phyloP scores from a whole-genome alignment of 2,113 vertebrate species.

The Scophthalmus maximus region DNA sequence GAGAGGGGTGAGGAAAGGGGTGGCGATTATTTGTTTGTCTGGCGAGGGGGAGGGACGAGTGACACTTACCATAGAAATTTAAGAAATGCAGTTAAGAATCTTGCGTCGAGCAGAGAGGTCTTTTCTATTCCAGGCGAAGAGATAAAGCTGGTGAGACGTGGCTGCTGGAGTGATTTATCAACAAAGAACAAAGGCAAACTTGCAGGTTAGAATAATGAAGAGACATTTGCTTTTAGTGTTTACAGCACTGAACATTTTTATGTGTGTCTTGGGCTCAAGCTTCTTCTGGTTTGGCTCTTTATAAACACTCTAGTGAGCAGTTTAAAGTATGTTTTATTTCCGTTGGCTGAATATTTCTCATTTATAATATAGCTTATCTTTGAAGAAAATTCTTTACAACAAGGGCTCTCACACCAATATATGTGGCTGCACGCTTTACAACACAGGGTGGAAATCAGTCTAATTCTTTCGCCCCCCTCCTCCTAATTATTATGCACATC shows the following conservation, averaged over 20 bases:
- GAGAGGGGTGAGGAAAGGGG: conserved; percentile 27
- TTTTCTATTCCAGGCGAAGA: not conserved
- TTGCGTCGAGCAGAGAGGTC: not conserved
- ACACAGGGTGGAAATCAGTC: conserved; percentile 26
- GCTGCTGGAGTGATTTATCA: too few species aligned
- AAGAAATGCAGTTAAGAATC: conserved; percentile 1
- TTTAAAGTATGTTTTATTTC: not conserved
- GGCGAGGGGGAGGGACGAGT: not conserved
- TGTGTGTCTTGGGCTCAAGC: too few species aligned
- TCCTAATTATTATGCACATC: conserved; percentile 47
- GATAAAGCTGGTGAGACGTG: not conserved
- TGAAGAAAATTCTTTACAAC: not conserved
- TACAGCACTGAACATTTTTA: not conserved
- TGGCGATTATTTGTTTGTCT: conserved; percentile 44
- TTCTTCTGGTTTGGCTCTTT: too few species aligned
- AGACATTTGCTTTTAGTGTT: not conserved
- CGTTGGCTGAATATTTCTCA: not conserved
- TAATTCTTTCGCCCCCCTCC: not conserved
- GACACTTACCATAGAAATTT: not conserved
- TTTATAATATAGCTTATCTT: not conserved
- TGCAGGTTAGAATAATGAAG: too few species aligned
- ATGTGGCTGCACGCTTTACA: not conserved
- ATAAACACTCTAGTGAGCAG: too few species aligned
- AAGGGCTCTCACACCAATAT: conserved; percentile 1
- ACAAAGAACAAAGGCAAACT: too few species aligned